Evolutionary conservation across 2,888 invertebrate genomes (phyloP).

Genomic region (Limnephilus lunatus): DNA sequence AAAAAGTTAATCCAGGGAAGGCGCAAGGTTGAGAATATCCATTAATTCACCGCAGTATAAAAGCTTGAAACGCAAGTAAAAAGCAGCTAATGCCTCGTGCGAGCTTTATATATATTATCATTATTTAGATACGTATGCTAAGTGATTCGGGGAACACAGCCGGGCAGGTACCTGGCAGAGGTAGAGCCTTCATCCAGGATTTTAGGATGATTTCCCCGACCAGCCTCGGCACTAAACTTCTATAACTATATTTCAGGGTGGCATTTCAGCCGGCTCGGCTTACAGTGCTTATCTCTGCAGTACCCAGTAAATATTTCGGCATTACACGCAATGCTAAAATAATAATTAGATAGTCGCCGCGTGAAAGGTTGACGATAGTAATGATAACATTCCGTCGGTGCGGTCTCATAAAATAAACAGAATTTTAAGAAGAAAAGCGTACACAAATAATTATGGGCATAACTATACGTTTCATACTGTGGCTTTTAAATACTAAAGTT

Average conservation of each 20-base stretch:
- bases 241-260: background rate
- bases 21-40: background rate
- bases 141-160: background rate
- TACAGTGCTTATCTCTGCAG: background rate
- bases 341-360: background rate
- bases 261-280: background rate
- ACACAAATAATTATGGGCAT: background rate
- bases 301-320: background rate
- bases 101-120: background rate
- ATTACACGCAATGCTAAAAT: background rate
- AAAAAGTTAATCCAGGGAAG: background rate
- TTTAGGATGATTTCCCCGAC: background rate
- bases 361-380: background rate
- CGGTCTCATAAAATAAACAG: background rate
- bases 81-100: background rate
- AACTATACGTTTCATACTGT: background rate
- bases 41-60: background rate
- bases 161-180: background rate
- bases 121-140: constrained; percentile 2
- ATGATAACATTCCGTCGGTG: background rate
- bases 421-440: background rate
- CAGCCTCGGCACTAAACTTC: background rate
- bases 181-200: background rate
- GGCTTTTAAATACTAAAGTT: background rate
- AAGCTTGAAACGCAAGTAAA: background rate